Conservation (phyloP, 2,888 invertebrate species). For the Thymelicus acteon region DNA sequence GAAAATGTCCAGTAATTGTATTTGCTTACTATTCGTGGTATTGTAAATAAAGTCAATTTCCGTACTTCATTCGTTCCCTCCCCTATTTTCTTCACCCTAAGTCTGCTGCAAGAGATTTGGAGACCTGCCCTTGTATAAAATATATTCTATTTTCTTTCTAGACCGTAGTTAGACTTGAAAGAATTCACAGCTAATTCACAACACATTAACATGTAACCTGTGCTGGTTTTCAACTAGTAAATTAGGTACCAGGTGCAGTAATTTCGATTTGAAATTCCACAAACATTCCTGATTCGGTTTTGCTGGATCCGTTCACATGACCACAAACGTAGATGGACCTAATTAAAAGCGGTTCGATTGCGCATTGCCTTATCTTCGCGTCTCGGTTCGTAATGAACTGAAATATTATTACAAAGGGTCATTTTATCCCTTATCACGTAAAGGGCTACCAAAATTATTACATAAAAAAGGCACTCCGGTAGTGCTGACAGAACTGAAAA, state of each 20-base stretch:
- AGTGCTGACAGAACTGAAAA: too few species aligned
- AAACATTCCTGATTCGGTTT: constrained; percentile 16
- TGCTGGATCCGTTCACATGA: constrained; percentile 33
- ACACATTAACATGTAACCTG: not conserved
- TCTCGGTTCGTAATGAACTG: constrained; percentile 35
- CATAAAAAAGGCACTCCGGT: constrained; percentile 1
- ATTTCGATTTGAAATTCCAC: constrained; percentile 7
- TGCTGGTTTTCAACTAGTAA: not conserved
- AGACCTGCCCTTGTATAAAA: too few species aligned
- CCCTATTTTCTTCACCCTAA: too few species aligned
- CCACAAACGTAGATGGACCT: constrained; percentile 63
- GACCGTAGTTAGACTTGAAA: too few species aligned
- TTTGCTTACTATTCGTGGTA: too few species aligned
- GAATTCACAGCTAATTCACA: too few species aligned
- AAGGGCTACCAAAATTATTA: constrained; percentile 31
- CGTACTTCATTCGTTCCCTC: too few species aligned
- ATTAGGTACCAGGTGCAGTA: constrained; percentile 12
- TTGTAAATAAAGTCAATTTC: too few species aligned
- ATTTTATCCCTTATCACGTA: constrained; percentile 18
- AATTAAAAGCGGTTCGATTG: constrained; percentile 64
- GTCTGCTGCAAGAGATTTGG: too few species aligned
- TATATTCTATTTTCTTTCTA: too few species aligned
- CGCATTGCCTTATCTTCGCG: constrained; percentile 47
- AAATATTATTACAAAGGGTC: constrained; percentile 31
- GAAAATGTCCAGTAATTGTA: too few species aligned